Evolutionary conservation across 2,888 invertebrate species (phyloP).

Genomic region (Idaea straminata): DNA sequence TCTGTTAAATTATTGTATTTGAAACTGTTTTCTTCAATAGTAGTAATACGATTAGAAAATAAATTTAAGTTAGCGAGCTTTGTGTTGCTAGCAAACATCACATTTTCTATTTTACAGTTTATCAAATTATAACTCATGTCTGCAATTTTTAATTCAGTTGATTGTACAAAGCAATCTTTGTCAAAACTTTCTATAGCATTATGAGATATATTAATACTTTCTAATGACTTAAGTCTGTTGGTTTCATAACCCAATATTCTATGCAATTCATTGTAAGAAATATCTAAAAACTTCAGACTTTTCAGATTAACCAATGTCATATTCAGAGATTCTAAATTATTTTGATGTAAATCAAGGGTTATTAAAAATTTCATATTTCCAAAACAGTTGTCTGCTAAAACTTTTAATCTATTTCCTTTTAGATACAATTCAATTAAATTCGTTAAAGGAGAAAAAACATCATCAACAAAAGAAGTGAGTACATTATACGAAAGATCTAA

Average conservation of each 20-base stretch:
- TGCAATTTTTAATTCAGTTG: conserved; percentile 39
- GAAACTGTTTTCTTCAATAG: conserved; percentile 52
- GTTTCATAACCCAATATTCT: conserved; percentile 51
- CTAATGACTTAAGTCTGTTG: conserved; percentile 46
- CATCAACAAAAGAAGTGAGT: conserved; percentile 37
- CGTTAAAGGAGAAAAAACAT: conserved; percentile 37
- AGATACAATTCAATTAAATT: conserved; percentile 48
- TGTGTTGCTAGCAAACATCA: conserved; percentile 52
- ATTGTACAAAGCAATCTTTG: conserved; percentile 53
- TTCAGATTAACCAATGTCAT: conserved; percentile 50
- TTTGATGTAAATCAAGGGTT: conserved; percentile 45
- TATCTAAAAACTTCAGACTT: conserved; percentile 44
- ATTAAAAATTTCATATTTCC: conserved; percentile 39
- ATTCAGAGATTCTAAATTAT: conserved; percentile 49
- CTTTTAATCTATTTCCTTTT: conserved; percentile 46
- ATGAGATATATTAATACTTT: conserved; percentile 52
- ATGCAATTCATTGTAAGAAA: conserved; percentile 49
- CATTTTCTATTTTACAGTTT: conserved; percentile 42
- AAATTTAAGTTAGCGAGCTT: conserved; percentile 50
- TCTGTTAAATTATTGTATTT: conserved; percentile 41
- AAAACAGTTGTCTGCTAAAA: conserved; percentile 48
- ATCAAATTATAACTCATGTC: conserved; percentile 62
- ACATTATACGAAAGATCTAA: conserved; percentile 58
- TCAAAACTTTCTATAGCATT: conserved; percentile 54
- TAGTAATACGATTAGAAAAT: conserved; percentile 47